Conservation (phyloP, 2,888 invertebrate species). For the Metellina segmentata region DNA sequence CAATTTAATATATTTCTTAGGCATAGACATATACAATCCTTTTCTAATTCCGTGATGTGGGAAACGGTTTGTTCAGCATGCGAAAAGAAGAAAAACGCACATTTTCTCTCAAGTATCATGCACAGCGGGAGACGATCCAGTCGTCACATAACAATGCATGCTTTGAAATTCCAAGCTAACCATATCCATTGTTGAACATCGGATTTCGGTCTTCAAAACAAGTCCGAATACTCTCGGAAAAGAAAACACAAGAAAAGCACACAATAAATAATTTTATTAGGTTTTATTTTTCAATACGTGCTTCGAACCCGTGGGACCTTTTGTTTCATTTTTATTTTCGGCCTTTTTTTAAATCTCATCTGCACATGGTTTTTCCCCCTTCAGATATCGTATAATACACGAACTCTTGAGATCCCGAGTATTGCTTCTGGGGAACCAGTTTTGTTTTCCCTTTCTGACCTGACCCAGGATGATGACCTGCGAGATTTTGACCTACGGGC, state of each 20-base stretch:
- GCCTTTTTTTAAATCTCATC: conserved; percentile 16
- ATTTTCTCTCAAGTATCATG: neutral
- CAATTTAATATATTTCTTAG: too few species aligned
- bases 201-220: neutral
- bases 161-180: conserved; percentile 19
- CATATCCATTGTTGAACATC: neutral
- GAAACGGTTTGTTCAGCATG: too few species aligned
- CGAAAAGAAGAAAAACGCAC: conserved; percentile 1
- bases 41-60: too few species aligned
- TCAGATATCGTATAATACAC: conserved; percentile 59
- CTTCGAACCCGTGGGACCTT: neutral
- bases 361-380: conserved; percentile 34
- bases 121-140: neutral
- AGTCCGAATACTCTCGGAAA: neutral
- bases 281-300: conserved; percentile 23
- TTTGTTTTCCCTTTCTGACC: conserved; percentile 71
- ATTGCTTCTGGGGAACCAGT: conserved; percentile 71
- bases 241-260: neutral
- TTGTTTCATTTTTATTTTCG: conserved; percentile 22
- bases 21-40: too few species aligned
- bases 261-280: conserved; percentile 8
- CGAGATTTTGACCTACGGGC: conserved; percentile 53
- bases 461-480: conserved; percentile 72
- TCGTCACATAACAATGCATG: neutral
- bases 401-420: conserved; percentile 59